Percentiles rank a stretch among this genome's conserved stretches.
These are phyloP conservation scores for Gari tellinella DNA, from an alignment of 2,888 invertebrate genomes.

Conservation along the genomic window DNA sequence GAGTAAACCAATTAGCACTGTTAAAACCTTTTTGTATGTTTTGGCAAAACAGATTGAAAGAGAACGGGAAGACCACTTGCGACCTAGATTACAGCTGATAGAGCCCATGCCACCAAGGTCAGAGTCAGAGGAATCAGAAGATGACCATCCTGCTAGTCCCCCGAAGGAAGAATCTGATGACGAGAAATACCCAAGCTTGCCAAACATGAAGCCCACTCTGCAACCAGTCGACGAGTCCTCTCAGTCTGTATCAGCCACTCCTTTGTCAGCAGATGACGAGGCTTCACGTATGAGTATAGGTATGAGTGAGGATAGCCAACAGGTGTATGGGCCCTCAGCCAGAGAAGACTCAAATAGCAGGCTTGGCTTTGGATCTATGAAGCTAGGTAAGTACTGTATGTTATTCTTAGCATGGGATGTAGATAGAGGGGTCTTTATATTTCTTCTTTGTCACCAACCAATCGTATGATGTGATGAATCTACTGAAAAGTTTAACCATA, in stretches of 20 bases:
- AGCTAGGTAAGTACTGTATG: conserved; percentile 69
- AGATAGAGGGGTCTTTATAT: no score
- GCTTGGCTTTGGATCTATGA: conserved; percentile 77
- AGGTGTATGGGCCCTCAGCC: conserved; percentile 67
- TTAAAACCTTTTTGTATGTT: no score
- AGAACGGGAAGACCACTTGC: conserved; percentile 93
- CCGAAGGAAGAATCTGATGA: conserved; percentile 50
- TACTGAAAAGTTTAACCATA: no score
- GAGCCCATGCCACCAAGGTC: conserved; percentile 60
- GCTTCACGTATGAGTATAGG: conserved; percentile 59
- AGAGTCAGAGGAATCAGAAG: conserved; percentile 51
- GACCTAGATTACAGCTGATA: conserved; percentile 91
- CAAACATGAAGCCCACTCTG: conserved; percentile 73
- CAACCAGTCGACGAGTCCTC: conserved; percentile 61
- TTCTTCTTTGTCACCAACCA: no score
- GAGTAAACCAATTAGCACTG: no score
- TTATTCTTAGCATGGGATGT: no score
- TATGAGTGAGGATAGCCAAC: conserved; percentile 63
- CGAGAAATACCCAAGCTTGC: conserved; percentile 49
- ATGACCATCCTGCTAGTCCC: conserved; percentile 51
- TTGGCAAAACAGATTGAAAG: conserved; percentile 89
- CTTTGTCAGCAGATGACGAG: conserved; percentile 63
- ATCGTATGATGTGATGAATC: no score
- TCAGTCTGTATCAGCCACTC: conserved; percentile 53
- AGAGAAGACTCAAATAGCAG: conserved; percentile 68